Percentiles rank a stretch among this genome's conserved stretches.
These are phyloP conservation scores for Ibycter americanus DNA, from an alignment of 2,797 vertebrate genomes.

Conservation along the genomic window DNA sequence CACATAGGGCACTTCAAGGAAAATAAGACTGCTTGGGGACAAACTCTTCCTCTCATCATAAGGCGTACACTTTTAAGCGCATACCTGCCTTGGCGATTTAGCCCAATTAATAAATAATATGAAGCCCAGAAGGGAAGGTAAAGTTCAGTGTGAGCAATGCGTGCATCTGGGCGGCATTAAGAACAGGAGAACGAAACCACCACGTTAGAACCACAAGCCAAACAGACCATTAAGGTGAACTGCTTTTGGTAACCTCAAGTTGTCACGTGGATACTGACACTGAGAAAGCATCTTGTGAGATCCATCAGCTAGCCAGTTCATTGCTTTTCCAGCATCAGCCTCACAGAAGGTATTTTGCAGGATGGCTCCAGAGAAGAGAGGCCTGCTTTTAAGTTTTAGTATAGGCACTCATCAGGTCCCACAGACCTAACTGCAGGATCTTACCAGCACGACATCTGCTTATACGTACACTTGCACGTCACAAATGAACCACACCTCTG, in stretches of 20 bases:
- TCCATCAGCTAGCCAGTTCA: not conserved
- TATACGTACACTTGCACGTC: not conserved
- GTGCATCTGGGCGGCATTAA: not conserved
- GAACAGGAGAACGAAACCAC: not conserved
- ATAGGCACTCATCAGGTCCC: not conserved
- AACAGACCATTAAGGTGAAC: not conserved
- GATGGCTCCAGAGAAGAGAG: not conserved
- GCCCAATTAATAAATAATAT: not conserved
- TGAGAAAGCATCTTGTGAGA: not conserved
- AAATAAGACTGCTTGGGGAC: not conserved
- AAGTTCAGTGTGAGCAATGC: not conserved
- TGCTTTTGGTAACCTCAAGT: not conserved
- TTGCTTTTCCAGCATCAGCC: not conserved
- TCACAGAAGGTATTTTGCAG: not conserved
- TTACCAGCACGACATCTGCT: not conserved
- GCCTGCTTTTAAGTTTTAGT: not conserved
- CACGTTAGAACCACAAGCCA: not conserved
- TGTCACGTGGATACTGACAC: not conserved
- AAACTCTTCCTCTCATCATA: not conserved
- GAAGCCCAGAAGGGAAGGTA: not conserved
- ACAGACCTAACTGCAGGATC: not conserved
- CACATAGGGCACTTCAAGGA: not conserved
- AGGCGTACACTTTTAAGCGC: not conserved
- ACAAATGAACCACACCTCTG: not conserved
- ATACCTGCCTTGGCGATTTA: not conserved